These are phyloP conservation scores for Ennomos fuscantarius DNA, from an alignment of 2,888 invertebrate genomes.

Conservation along the genomic window DNA sequence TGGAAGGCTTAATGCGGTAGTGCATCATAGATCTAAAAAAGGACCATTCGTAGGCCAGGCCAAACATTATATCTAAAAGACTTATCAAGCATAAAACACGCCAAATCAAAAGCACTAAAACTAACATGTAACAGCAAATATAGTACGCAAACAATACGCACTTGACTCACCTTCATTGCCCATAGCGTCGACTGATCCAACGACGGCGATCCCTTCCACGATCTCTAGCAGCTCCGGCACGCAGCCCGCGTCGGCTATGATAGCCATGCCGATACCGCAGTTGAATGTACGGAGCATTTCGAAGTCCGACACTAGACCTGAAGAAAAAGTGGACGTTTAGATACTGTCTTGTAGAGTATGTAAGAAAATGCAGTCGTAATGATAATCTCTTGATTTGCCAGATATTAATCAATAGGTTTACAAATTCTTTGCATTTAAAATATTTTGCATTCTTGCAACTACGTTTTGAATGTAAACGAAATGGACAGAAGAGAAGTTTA, in stretches of 20 bases:
- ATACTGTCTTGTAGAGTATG: no score
- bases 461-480: no score
- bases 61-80: neutral
- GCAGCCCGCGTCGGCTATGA: constrained; percentile 88
- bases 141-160: constrained; percentile 30
- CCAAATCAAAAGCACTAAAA: neutral
- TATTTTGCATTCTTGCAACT: no score
- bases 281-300: constrained; percentile 97
- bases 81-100: neutral
- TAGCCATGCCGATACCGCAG: constrained; percentile 96
- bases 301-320: constrained; percentile 89
- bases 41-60: no score
- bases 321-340: constrained; percentile 2
- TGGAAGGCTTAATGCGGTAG: no score
- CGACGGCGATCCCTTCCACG: constrained; percentile 67
- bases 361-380: no score
- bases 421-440: no score
- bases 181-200: constrained; percentile 73
- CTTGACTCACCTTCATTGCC: constrained; percentile 65
- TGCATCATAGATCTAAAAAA: no score
- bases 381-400: no score
- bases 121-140: neutral
- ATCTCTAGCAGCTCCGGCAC: constrained; percentile 72
- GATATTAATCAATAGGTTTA: no score
- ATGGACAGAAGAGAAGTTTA: no score